Conservation (phyloP, 2,797 vertebrate genomes). For the Cheirogaleus major region DNA sequence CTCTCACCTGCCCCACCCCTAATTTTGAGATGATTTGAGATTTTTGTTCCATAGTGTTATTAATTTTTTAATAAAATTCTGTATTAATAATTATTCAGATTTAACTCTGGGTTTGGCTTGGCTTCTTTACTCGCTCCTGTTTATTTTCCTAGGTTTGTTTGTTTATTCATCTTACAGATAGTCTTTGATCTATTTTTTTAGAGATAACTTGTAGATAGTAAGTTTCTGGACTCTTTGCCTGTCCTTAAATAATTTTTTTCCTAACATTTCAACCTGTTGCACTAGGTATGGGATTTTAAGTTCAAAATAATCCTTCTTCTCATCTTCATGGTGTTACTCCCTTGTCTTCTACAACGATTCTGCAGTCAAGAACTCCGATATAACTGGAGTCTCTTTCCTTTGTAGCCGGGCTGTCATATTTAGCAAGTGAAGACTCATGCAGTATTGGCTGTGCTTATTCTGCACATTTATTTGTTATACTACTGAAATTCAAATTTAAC, state of each 20-base stretch:
- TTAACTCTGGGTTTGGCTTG: too few species aligned
- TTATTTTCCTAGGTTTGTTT: background rate
- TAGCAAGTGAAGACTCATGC: background rate
- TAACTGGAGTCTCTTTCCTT: too few species aligned
- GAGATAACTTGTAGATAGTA: background rate
- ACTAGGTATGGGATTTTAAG: background rate
- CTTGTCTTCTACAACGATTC: background rate
- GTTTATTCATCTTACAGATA: background rate
- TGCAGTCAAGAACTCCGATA: background rate
- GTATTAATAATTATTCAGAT: background rate
- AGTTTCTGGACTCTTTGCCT: background rate
- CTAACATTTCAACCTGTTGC: background rate
- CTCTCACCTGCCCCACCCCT: too few species aligned
- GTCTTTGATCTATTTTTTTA: background rate
- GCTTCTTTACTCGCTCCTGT: background rate
- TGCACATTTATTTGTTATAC: background rate
- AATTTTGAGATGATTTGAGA: background rate
- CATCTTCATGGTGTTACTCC: rapidly evolving
- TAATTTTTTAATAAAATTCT: background rate
- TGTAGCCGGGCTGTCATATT: background rate
- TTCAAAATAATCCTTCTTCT: background rate
- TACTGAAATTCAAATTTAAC: background rate
- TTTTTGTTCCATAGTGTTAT: background rate
- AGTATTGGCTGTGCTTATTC: rapidly evolving
- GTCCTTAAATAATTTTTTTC: too few species aligned